phyloP scores from a whole-genome alignment of 2,797 vertebrate species.

The Phylloscopus collybita region DNA sequence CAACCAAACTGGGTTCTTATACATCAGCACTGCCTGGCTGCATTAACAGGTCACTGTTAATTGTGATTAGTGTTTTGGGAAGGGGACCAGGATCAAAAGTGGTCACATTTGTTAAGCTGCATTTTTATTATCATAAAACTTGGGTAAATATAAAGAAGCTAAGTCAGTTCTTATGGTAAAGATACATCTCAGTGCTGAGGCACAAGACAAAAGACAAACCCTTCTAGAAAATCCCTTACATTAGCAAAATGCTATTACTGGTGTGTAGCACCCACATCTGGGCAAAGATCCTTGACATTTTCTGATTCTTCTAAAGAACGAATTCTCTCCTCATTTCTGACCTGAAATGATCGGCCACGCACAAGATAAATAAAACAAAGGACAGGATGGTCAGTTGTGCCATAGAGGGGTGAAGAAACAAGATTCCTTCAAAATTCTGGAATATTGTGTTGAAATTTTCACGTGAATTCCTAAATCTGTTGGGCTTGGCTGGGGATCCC shows the following conservation, averaged over 20 bases:
- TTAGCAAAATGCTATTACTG: conserved; percentile 71
- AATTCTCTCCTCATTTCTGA: conserved; percentile 55
- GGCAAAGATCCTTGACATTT: conserved; percentile 42
- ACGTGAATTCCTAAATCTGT: not conserved
- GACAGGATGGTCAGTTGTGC: not conserved
- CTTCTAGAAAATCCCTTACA: conserved; percentile 18
- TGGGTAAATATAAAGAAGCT: not conserved
- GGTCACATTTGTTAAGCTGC: not conserved
- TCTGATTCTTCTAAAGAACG: conserved; percentile 70
- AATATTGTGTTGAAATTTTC: not conserved
- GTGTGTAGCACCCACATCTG: conserved; percentile 54
- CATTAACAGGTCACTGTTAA: not conserved
- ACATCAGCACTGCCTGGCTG: not conserved
- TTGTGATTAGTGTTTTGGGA: not conserved
- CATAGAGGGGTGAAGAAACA: not conserved
- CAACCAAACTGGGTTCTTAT: not conserved
- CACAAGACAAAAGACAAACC: conserved; percentile 18
- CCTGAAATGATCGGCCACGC: conserved; percentile 44
- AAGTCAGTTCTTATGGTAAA: conserved; percentile 26
- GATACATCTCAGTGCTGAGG: not conserved
- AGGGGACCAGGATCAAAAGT: not conserved
- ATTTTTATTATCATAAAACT: conserved; percentile 50
- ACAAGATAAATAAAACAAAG: not conserved
- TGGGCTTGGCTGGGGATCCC: not conserved
- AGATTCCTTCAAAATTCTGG: not conserved